Evolutionary conservation across 2,888 invertebrate genomes (phyloP), one percentile per base, ranked within the genome.

Genomic region (Melitaea athalia): DNA sequence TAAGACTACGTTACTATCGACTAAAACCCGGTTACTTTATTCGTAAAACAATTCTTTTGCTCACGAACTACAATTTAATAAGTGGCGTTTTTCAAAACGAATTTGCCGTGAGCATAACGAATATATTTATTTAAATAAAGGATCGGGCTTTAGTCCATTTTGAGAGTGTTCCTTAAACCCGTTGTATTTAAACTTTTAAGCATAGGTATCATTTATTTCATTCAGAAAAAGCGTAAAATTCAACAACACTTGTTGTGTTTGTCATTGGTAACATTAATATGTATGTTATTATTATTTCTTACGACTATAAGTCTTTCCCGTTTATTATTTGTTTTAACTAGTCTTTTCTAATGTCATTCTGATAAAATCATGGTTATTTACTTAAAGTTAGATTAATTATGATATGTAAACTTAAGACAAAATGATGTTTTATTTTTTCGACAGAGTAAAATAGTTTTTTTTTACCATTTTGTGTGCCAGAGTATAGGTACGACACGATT

Each of bases 201-300:
- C 24, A n/a, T n/a, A n/a, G n/a, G 24, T 24, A 24, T 24, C 24
- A 24, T 24, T 24, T 24, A 24, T 24, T 24, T 24, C 24, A 24
- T 24, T 24, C 24, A 24, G 24, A 3, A 24, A 24, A 24, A 24
- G 24, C 24, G 24, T 24, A 3, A 24, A 24, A 24, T 24, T 24
- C 24, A 24, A 24, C 24, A 24, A 24, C 3, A 24, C 24, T 24
- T 24, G 24, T 24, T 24, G 70, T 69, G 65, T 68, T 61, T 72
- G 61, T 52, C 59, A 67, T 65, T 63, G 67, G 61, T 71, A 64
- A 68, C n/a, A n/a, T n/a, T n/a, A n/a, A n/a, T n/a, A n/a, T n/a
- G n/a, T 64, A 67, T 33, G 31, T 55, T 31, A 33, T 55, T 57
- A 64, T 64, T 60, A 59, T 49, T 55, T 64, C 42, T 63, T 59